These are phyloP conservation scores for Lamprotornis superbus DNA, from an alignment of 2,113 vertebrate species.

Conservation along the genomic window DNA sequence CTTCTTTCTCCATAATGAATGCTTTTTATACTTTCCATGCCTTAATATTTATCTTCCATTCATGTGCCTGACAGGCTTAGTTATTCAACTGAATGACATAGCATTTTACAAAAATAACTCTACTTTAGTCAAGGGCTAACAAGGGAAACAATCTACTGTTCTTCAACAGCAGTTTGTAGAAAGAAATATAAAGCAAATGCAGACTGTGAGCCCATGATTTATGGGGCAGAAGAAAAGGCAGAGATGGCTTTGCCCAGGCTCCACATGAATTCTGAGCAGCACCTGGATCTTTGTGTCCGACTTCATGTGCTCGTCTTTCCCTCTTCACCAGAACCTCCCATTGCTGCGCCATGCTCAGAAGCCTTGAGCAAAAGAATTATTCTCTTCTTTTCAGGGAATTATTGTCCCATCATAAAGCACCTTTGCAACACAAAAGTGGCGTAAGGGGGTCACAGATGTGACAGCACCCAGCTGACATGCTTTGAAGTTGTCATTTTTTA, in stretches of 20 bases:
- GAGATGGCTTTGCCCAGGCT: background rate
- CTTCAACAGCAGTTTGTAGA: background rate
- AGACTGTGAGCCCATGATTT: background rate
- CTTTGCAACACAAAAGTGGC: background rate
- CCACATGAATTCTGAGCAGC: background rate
- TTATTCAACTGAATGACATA: background rate
- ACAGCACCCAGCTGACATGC: background rate
- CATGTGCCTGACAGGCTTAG: background rate
- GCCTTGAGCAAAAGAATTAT: background rate
- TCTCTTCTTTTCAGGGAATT: background rate
- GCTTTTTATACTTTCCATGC: background rate
- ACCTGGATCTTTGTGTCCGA: background rate
- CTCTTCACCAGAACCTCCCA: background rate
- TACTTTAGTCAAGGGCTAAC: background rate
- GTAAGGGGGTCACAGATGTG: background rate
- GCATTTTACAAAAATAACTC: background rate
- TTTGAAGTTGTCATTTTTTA: background rate
- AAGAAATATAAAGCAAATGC: background rate
- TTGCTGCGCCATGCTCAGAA: background rate
- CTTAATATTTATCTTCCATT: slow-evolving; percentile 3
- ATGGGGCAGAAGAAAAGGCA: background rate
- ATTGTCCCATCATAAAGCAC: background rate
- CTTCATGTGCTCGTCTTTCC: fast-evolving
- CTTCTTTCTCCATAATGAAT: background rate
- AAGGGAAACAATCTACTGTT: background rate